A percentile compares a stretch with the other conserved stretches of the same genome.
Conservation (phyloP, 2,888 invertebrate species). For the Polydrusus tereticollis region DNA sequence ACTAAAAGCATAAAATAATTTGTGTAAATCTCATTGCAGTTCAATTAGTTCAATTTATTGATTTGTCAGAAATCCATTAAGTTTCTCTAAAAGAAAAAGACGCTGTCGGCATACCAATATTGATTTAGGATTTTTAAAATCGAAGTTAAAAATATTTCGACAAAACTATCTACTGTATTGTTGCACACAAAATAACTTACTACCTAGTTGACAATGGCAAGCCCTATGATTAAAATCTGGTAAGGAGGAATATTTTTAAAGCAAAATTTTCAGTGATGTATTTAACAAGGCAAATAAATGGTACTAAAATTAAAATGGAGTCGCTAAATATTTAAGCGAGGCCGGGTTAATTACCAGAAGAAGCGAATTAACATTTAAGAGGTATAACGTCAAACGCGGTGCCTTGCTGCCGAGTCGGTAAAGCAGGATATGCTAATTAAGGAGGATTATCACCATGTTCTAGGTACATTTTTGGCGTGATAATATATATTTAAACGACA, state of each 20-base stretch:
- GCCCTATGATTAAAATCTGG: too few relatives aligned
- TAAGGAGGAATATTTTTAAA: background rate
- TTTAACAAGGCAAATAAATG: slow-evolving; percentile 52
- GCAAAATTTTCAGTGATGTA: slow-evolving; percentile 5
- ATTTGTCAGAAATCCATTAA: too few relatives aligned
- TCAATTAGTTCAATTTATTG: too few relatives aligned
- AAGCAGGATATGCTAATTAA: slow-evolving; percentile 32
- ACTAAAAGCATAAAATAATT: too few relatives aligned
- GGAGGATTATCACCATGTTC: slow-evolving; percentile 26
- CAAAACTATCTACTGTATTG: too few relatives aligned
- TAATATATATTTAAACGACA: background rate
- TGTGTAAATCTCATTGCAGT: too few relatives aligned
- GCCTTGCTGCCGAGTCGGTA: slow-evolving; percentile 33
- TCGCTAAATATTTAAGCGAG: slow-evolving; percentile 54
- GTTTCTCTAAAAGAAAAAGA: too few relatives aligned
- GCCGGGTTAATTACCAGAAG: slow-evolving; percentile 54
- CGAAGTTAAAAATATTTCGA: too few relatives aligned
- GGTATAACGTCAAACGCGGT: slow-evolving; percentile 33
- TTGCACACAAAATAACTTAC: too few relatives aligned
- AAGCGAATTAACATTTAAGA: slow-evolving; percentile 52
- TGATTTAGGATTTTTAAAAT: too few relatives aligned
- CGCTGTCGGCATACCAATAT: too few relatives aligned
- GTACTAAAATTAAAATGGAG: slow-evolving; percentile 55
- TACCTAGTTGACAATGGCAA: too few relatives aligned
- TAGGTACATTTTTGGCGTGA: slow-evolving; percentile 4